Evolutionary conservation across 2,797 vertebrate genomes (phyloP), one percentile per base, ranked within the genome.

Genomic region (Amniataba percoides): DNA sequence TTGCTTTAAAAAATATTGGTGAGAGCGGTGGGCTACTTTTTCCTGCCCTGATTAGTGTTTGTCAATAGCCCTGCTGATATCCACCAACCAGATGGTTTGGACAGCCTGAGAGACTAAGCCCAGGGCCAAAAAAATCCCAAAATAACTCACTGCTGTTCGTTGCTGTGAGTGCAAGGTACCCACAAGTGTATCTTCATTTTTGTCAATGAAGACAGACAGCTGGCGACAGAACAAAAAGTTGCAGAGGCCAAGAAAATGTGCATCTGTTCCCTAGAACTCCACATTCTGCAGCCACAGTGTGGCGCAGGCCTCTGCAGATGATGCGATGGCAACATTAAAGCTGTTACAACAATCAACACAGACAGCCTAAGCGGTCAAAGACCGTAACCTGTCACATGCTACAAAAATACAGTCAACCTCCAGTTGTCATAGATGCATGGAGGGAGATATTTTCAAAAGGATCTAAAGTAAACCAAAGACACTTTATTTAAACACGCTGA

Each of bases 61-160:
- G 52, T 23, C 63, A 19, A 46, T 42, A 43, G 43, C 14, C 31
- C 40, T 68, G 27, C 1, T 55, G 36, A 67, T 25, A 31, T 58
- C 25, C 27, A 65, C 18, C 77, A 74, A 56, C 42, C 52, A 53
- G 58, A 36, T 68, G 58, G 34, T 48, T 34, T 14, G 15, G 60
- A 40, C 19, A 48, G 27, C 49, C 31, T 71, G 21, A 34, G 14
- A 77, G 52, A 56, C 10, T 66, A 55, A 27, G 56, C 40, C 40
- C 46, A 60, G 52, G 48, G 25, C 2, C 40, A 25, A 51, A 48
- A 65, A 48, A 48, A 18, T 45, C 15, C 49, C 5, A 1, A 39
- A 63, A 31, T 7, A 58, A 23, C 6, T 12, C 16, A 34, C 0
- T 51, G 23, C 42, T 51, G 21, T 31, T 62, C 18, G 15, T 12